These are phyloP conservation scores for Steinernema carpocapsae DNA, from an alignment of 2,888 invertebrate species.

Conservation along the genomic window DNA sequence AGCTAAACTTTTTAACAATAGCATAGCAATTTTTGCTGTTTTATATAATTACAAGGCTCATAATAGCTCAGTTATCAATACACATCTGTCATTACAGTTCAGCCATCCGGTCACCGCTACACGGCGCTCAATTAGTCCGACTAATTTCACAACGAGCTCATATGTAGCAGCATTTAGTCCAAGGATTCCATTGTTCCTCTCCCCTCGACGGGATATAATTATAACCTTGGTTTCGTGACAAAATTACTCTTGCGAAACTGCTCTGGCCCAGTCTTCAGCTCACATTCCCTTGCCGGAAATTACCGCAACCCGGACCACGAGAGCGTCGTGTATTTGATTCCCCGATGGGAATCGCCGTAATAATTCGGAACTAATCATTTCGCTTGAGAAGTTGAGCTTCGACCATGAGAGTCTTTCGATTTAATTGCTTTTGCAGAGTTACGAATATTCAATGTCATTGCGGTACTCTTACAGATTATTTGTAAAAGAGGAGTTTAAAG, in stretches of 20 bases:
- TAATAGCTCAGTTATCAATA: not conserved
- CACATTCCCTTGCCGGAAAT: not conserved
- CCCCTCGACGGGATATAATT: slow-evolving; percentile 3
- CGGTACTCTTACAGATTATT: too few relatives aligned
- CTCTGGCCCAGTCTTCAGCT: not conserved
- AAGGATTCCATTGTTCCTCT: slow-evolving; percentile 30
- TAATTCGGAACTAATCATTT: slow-evolving; percentile 31
- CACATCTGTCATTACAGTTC: not conserved
- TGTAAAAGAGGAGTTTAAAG: too few relatives aligned
- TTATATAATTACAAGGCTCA: not conserved
- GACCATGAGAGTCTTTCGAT: not conserved
- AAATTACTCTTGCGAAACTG: slow-evolving; percentile 23
- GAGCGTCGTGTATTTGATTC: not conserved
- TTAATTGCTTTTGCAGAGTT: not conserved
- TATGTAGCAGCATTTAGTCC: slow-evolving; percentile 10
- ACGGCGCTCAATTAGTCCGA: slow-evolving; percentile 16
- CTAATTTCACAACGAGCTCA: slow-evolving; percentile 25
- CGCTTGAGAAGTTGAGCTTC: not conserved
- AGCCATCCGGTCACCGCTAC: not conserved
- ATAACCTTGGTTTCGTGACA: slow-evolving; percentile 9
- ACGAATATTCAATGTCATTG: too few relatives aligned
- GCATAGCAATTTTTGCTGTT: not conserved
- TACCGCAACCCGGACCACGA: not conserved
- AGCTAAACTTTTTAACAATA: too few relatives aligned
- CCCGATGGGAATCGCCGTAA: slow-evolving; percentile 28